Evolutionary conservation across 2,113 vertebrate species (phyloP).

Genomic region (Campylomormyrus tamandua): DNA sequence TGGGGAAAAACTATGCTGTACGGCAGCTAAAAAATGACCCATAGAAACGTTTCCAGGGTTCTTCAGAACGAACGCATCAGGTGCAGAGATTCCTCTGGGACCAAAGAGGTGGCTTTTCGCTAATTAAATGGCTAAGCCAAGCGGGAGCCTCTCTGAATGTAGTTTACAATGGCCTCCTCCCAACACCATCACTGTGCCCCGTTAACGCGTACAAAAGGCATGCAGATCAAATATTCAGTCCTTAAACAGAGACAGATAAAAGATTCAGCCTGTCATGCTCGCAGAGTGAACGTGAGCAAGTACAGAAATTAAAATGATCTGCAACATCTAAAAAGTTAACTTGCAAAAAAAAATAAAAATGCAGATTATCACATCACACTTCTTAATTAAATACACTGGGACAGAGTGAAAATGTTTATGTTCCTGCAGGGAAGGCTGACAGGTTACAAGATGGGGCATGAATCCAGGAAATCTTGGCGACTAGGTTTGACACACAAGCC

Average conservation of each 20-base stretch:
- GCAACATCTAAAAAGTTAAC: neutral
- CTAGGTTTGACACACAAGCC: neutral
- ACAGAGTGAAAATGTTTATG: neutral
- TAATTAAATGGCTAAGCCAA: slow-evolving; percentile 50
- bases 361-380: neutral
- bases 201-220: neutral
- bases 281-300: neutral
- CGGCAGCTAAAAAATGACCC: slow-evolving; percentile 18
- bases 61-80: slow-evolving; percentile 3
- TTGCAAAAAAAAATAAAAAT: neutral
- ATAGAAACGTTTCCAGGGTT: slow-evolving; percentile 41
- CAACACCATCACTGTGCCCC: neutral
- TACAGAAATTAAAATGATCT: neutral
- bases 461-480: neutral
- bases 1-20: neutral
- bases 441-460: neutral
- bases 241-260: neutral
- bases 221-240: neutral
- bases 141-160: slow-evolving; percentile 36
- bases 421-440: neutral
- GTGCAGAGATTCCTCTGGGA: slow-evolving; percentile 45
- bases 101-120: slow-evolving; percentile 48
- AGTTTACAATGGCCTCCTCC: neutral
- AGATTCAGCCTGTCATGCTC: neutral
- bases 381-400: neutral